Evolutionary conservation across 2,113 vertebrate genomes (phyloP), one percentile per base, ranked within the genome.

Genomic region (Dasyprocta punctata): DNA sequence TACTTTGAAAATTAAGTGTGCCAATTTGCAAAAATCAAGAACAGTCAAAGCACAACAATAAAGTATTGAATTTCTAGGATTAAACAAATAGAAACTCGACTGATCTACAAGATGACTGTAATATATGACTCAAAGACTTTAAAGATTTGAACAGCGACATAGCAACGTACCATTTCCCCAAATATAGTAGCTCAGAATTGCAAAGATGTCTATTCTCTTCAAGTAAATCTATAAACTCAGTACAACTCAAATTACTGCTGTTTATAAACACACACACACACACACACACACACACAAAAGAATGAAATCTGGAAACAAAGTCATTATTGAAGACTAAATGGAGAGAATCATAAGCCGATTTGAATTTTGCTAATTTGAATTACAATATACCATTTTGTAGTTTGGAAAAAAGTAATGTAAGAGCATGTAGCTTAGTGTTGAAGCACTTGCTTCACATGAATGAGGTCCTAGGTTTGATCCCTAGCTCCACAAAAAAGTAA

Each of bases 1-100:
- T 73, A 24, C 61, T 91, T 91, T 26, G 75, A 56, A 94, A 94
- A 63, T 49, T 77, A 88, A 95, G 44, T 49, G 38, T 88, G 58
- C 20, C 67, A 84, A n/a, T 54, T 69, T 88, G 24, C n/a, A 92
- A 77, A 93, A 63, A 36, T 85, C 38, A 84, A 22, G 87, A 65
- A 86, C 24, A 41, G 49, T n/a, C 44, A 77, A 77, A 56, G 44
- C 2, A 56, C 67, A 92, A 36, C 20, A 77, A 54, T 67, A 92
- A 67, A 89, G 67, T 41, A 36, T 60, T 78, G 78, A 78, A 85
- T 85, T 67, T 38, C 69, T 60, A 36, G 41, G 30, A 41, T 41
- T 67, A 67, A 49, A 89, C 47, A 83, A 89, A 88, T 61, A 86
- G 60, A 91, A 88, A 69, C 10, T 60, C 52, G 77, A n/a, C 78